Conservation (phyloP, 2,113 vertebrate species). For the Rhagologus leucostigma region DNA sequence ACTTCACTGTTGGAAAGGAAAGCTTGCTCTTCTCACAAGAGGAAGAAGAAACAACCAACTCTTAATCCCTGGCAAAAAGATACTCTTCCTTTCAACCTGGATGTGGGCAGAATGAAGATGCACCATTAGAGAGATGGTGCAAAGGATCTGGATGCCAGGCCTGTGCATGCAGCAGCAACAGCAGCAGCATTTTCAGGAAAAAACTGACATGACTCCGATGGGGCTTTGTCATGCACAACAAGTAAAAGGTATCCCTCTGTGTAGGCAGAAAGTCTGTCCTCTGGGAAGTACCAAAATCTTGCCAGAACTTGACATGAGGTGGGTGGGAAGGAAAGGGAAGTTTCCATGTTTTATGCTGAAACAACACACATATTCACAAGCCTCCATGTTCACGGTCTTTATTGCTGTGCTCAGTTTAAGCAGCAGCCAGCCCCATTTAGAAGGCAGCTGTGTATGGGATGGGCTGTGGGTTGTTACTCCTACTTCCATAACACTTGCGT, state of each 20-base stretch:
- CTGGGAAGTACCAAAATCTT: not conserved
- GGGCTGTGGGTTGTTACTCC: not conserved
- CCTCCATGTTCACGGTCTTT: fast-evolving
- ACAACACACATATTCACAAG: not conserved
- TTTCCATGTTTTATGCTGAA: not conserved
- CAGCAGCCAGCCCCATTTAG: not conserved
- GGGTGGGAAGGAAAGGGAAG: not conserved
- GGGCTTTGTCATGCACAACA: not conserved
- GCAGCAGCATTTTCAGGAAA: not conserved
- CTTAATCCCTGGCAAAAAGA: not conserved
- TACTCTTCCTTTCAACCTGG: not conserved
- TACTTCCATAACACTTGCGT: not conserved
- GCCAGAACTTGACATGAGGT: not conserved
- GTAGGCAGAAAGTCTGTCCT: not conserved
- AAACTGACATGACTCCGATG: not conserved
- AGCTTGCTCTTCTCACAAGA: not conserved
- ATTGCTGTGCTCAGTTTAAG: not conserved
- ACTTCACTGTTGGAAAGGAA: not conserved
- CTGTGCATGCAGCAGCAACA: not conserved
- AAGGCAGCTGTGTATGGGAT: not conserved
- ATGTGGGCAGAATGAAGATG: not conserved
- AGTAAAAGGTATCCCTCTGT: not conserved
- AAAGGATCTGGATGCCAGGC: not conserved
- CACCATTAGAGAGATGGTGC: not conserved
- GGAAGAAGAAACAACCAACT: not conserved